Evolutionary conservation across 2,888 invertebrate species (phyloP).

Genomic region (Parnassius apollo): DNA sequence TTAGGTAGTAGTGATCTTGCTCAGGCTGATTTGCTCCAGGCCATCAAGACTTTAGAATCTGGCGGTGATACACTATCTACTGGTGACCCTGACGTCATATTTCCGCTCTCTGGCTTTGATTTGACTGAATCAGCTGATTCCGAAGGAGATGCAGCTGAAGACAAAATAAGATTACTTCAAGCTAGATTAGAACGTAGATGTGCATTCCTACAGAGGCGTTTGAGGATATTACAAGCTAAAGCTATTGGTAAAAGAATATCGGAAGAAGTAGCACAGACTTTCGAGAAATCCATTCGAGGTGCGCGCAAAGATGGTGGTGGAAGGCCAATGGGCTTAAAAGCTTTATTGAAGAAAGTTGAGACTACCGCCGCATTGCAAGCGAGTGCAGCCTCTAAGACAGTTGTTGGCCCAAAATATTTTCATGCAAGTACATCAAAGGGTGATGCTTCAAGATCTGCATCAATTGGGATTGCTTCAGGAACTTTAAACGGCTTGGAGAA

Average conservation of each 20-base stretch:
- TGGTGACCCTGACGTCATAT: constrained; percentile 74
- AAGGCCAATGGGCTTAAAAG: constrained; percentile 67
- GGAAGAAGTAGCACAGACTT: constrained; percentile 84
- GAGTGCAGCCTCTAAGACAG: constrained; percentile 61
- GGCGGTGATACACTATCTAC: constrained; percentile 65
- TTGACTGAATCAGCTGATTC: constrained; percentile 76
- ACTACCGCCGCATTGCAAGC: constrained; percentile 69
- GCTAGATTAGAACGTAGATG: constrained; percentile 84
- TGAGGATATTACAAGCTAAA: constrained; percentile 88
- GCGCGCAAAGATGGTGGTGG: constrained; percentile 81
- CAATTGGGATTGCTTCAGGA: constrained; percentile 80
- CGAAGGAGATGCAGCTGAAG: constrained; percentile 75
- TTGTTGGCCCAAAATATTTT: constrained; percentile 65
- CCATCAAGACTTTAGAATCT: constrained; percentile 87
- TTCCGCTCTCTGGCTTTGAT: constrained; percentile 68
- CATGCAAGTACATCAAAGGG: constrained; percentile 85
- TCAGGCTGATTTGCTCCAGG: constrained; percentile 86
- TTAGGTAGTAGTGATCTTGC: constrained; percentile 81
- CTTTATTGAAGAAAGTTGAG: constrained; percentile 68
- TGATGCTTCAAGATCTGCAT: constrained; percentile 87
- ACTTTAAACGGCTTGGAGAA: constrained; percentile 86
- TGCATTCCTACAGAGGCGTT: constrained; percentile 86
- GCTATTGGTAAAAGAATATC: constrained; percentile 88
- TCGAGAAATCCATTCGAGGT: constrained; percentile 87
- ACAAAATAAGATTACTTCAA: constrained; percentile 78